Evolutionary conservation across 2,797 vertebrate species (phyloP).

Genomic region (Poeciliopsis gracilis): DNA sequence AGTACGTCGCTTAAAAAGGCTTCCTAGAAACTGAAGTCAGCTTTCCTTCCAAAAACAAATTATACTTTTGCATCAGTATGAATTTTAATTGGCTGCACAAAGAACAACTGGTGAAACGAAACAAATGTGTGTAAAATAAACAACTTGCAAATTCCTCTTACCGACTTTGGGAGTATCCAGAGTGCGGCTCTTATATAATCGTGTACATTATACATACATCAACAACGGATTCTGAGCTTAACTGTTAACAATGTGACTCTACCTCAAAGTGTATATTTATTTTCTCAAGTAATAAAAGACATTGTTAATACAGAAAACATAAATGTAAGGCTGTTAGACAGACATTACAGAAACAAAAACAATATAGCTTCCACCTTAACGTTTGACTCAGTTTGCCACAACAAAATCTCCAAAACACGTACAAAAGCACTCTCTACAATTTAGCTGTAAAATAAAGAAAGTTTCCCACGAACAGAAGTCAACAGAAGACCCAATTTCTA

Average conservation of each 20-base stretch:
- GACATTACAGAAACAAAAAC: conserved; percentile 55
- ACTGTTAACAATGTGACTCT: background rate
- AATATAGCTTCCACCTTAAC: conserved; percentile 25
- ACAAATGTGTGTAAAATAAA: background rate
- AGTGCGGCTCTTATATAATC: background rate
- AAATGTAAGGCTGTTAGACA: conserved; percentile 51
- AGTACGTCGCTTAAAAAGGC: conserved; percentile 76
- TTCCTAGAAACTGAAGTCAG: conserved; percentile 71
- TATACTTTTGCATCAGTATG: conserved; percentile 14
- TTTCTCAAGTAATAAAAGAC: background rate
- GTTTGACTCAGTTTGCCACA: conserved; percentile 7
- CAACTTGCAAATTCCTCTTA: background rate
- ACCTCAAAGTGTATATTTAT: background rate
- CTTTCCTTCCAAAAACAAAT: conserved; percentile 38
- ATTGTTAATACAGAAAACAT: conserved; percentile 22
- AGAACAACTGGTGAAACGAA: background rate
- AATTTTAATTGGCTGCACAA: background rate
- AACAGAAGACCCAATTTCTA: background rate
- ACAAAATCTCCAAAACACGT: background rate
- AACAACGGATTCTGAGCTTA: background rate
- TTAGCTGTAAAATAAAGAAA: background rate
- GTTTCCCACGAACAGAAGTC: background rate
- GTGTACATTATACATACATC: background rate
- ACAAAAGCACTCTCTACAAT: background rate
- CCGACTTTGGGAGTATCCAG: background rate